Conservation (phyloP, 2,888 invertebrate genomes). For the Habroteleia sp. region DNA sequence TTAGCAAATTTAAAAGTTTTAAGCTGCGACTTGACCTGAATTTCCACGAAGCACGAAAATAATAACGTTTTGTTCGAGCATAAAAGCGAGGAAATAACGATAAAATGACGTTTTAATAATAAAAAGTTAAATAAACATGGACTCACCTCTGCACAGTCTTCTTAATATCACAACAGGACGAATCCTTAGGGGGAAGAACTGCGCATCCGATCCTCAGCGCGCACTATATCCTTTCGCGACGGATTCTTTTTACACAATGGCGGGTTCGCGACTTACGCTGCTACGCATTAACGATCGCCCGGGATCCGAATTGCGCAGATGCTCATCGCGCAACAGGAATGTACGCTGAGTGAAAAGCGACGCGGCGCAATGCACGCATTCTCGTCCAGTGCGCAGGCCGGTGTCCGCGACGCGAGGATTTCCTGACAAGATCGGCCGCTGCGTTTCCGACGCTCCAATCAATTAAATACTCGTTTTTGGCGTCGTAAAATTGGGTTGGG, state of each 20-base stretch:
- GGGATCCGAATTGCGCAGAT: conserved; percentile 69
- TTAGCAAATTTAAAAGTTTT: neutral
- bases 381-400: conserved; percentile 70
- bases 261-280: conserved; percentile 66
- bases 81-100: no score
- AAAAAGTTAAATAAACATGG: conserved; percentile 5
- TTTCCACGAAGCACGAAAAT: conserved; percentile 28
- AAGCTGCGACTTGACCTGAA: conserved; percentile 46
- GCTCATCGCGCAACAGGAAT: conserved; percentile 58
- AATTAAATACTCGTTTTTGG: conserved; percentile 57
- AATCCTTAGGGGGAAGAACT: conserved; percentile 77
- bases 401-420: conserved; percentile 38
- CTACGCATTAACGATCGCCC: conserved; percentile 78
- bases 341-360: conserved; percentile 69
- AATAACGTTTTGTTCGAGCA: no score
- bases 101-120: neutral
- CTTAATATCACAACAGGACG: conserved; percentile 80
- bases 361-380: conserved; percentile 75
- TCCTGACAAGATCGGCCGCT: conserved; percentile 51
- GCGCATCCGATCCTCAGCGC: conserved; percentile 76
- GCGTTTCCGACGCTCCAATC: conserved; percentile 58
- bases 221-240: conserved; percentile 77
- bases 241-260: conserved; percentile 80
- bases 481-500: conserved; percentile 41
- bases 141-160: conserved; percentile 81